A percentile compares a stretch with the other conserved stretches of the same genome.
Evolutionary conservation across 2,888 invertebrate species (phyloP).

Genomic region (Leucophenga montana): DNA sequence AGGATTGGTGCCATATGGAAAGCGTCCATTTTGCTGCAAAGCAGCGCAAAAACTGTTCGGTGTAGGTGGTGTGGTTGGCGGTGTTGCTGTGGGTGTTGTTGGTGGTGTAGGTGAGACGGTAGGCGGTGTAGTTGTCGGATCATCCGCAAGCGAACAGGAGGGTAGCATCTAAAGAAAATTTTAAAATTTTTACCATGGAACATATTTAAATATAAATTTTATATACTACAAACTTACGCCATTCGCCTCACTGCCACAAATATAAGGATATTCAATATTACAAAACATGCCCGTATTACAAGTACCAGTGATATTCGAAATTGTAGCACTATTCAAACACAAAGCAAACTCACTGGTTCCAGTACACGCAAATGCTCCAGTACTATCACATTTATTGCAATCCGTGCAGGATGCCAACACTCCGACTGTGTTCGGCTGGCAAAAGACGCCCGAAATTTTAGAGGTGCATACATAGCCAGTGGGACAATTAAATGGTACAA

Average conservation of each 20-base stretch:
- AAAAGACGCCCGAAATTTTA: slow-evolving; percentile 49
- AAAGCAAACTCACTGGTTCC: slow-evolving; percentile 55
- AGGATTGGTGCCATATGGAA: slow-evolving; percentile 50
- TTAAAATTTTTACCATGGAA: neutral
- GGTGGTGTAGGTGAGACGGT: slow-evolving; percentile 29
- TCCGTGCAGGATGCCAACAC: slow-evolving; percentile 49
- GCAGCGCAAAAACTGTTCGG: slow-evolving; percentile 49
- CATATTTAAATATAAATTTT: neutral
- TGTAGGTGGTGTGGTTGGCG: slow-evolving; percentile 40
- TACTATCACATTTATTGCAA: slow-evolving; percentile 59
- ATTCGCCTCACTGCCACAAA: slow-evolving; percentile 47
- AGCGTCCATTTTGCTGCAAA: slow-evolving; percentile 43
- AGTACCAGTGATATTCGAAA: slow-evolving; percentile 45
- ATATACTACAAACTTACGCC: slow-evolving; percentile 33
- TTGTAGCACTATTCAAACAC: slow-evolving; percentile 54
- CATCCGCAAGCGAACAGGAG: slow-evolving; percentile 52
- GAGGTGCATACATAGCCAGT: slow-evolving; percentile 53
- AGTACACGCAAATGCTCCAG: slow-evolving; percentile 61
- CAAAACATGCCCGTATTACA: slow-evolving; percentile 59
- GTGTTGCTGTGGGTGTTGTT: slow-evolving; percentile 39
- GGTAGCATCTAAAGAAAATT: slow-evolving; percentile 39
- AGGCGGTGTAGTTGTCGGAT: slow-evolving; percentile 33
- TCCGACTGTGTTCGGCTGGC: slow-evolving; percentile 38
- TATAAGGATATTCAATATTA: slow-evolving; percentile 46
- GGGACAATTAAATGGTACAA: slow-evolving; percentile 49